phyloP scores from a whole-genome alignment of 1,140 invertebrate species.

The Asbolus verrucosus region DNA sequence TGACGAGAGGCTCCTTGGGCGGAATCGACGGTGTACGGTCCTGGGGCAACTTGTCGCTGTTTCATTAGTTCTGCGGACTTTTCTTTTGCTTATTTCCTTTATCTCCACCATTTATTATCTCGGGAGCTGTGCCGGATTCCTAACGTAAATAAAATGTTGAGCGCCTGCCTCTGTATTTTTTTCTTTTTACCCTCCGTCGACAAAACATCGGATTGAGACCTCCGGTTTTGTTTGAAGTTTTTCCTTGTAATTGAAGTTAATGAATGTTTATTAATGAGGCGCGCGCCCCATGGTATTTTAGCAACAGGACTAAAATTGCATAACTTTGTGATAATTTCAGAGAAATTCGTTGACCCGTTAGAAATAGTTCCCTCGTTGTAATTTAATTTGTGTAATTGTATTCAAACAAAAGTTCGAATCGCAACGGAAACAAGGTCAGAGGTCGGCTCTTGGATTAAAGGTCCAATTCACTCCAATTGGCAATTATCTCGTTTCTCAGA shows the following conservation, averaged over 20 bases:
- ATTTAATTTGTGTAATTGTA: slow-evolving; percentile 35
- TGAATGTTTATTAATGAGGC: slow-evolving; percentile 43
- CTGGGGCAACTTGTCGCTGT: slow-evolving; percentile 44
- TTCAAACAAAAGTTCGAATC: slow-evolving; percentile 39
- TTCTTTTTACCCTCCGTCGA: slow-evolving; percentile 17
- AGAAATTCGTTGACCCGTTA: slow-evolving; percentile 21
- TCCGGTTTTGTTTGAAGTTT: slow-evolving; percentile 37
- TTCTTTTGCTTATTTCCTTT: slow-evolving; percentile 47
- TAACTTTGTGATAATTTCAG: slow-evolving; percentile 19
- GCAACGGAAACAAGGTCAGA: slow-evolving; percentile 44
- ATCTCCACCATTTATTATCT: slow-evolving; percentile 44
- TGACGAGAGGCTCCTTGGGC: slow-evolving; percentile 1
- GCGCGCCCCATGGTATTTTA: slow-evolving; percentile 11
- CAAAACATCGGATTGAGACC: slow-evolving; percentile 36
- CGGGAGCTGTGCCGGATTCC: slow-evolving; percentile 37
- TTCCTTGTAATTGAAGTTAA: slow-evolving; percentile 33
- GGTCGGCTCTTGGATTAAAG: slow-evolving; percentile 29
- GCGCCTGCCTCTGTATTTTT: slow-evolving; percentile 17
- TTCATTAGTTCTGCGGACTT: slow-evolving; percentile 42
- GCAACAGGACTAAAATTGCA: slow-evolving; percentile 16
- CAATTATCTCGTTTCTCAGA: slow-evolving; percentile 47
- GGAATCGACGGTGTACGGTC: slow-evolving; percentile 22
- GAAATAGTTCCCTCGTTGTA: neutral
- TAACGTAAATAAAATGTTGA: slow-evolving; percentile 43
- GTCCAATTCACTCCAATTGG: slow-evolving; percentile 43